Percentiles rank a stretch among this genome's conserved stretches.
These are phyloP conservation scores for Lerema accius DNA, from an alignment of 1,140 invertebrate species.

Conservation along the genomic window DNA sequence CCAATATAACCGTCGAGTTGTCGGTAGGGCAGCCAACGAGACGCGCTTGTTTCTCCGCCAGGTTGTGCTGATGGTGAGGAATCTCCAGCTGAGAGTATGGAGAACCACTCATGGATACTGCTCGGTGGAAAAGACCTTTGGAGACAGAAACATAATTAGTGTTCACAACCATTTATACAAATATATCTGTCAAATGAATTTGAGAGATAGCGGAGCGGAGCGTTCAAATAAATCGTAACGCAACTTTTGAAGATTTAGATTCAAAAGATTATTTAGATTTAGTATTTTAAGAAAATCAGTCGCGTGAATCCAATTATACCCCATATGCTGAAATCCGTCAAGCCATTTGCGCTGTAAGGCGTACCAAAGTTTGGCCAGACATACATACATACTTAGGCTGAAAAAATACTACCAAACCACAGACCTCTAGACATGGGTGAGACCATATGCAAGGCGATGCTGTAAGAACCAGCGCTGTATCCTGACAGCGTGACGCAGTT, in stretches of 20 bases:
- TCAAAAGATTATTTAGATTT: too few relatives aligned
- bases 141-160: conserved; percentile 10
- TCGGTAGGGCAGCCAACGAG: conserved; percentile 86
- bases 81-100: conserved; percentile 70
- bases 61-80: conserved; percentile 80
- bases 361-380: too few relatives aligned
- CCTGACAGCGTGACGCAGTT: conserved; percentile 87
- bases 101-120: conserved; percentile 87
- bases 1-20: conserved; percentile 82
- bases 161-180: conserved; percentile 1
- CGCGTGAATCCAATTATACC: too few relatives aligned
- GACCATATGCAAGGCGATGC: conserved; percentile 86
- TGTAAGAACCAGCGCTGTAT: conserved; percentile 87
- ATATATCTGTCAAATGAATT: too few relatives aligned
- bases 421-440: conserved; percentile 88
- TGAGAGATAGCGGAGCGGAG: too few relatives aligned
- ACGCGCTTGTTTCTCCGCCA: conserved; percentile 87
- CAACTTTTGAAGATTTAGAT: too few relatives aligned
- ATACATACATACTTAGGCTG: too few relatives aligned
- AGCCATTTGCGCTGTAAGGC: too few relatives aligned
- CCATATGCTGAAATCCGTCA: too few relatives aligned
- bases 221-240: too few relatives aligned
- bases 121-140: conserved; percentile 87
- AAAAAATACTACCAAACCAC: too few relatives aligned
- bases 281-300: too few relatives aligned